Percentiles rank a stretch among this genome's conserved stretches.
phyloP scores from a whole-genome alignment of 2,113 vertebrate genomes.

The Oxyura jamaicensis region DNA sequence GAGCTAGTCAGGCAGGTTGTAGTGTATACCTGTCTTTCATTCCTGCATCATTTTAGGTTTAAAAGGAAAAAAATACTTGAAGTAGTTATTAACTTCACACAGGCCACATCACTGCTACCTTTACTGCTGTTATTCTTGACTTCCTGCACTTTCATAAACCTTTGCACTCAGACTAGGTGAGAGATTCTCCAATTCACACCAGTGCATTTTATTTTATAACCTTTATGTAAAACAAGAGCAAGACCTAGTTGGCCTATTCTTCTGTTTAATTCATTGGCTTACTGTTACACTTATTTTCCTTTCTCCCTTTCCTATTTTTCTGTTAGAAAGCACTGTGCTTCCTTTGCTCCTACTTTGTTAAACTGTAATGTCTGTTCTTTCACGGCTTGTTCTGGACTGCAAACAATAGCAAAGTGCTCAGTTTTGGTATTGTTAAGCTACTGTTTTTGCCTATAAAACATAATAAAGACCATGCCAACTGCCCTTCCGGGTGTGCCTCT shows the following conservation, averaged over 20 bases:
- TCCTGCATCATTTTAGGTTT: neutral
- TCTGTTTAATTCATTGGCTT: neutral
- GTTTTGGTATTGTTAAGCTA: neutral
- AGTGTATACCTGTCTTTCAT: neutral
- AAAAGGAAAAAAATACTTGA: neutral
- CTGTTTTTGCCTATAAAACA: neutral
- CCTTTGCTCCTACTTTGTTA: neutral
- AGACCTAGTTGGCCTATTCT: neutral
- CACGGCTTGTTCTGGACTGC: neutral
- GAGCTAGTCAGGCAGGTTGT: neutral
- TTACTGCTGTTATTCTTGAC: neutral
- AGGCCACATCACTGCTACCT: neutral
- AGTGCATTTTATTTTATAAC: neutral
- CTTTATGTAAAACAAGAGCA: neutral
- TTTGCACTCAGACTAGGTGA: neutral
- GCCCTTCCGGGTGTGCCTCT: neutral
- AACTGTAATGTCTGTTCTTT: neutral
- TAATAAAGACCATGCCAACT: neutral
- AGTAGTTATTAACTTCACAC: neutral
- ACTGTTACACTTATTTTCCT: neutral
- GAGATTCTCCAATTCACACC: neutral
- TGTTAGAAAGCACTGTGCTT: neutral
- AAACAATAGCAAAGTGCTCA: neutral
- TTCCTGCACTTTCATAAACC: neutral
- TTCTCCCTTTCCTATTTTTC: neutral